Evolutionary conservation across 2,888 invertebrate species (phyloP).

Genomic region (Capitulum mitella): DNA sequence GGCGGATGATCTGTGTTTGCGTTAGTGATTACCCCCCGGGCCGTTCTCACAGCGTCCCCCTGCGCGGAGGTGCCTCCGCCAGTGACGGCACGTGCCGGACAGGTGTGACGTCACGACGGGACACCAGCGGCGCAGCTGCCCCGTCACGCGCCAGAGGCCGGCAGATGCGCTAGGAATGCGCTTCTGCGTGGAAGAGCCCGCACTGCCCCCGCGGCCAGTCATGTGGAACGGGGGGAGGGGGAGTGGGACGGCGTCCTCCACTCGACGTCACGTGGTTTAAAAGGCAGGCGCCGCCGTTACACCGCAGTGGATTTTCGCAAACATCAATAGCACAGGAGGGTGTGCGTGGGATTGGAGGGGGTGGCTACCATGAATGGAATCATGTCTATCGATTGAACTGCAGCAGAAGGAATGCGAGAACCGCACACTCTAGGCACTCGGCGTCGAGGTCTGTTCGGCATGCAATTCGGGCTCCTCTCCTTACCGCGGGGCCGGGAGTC

Average conservation of each 20-base stretch:
- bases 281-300: not conserved
- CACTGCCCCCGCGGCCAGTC: not conserved
- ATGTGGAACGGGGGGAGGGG: no score
- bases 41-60: not conserved
- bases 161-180: constrained; percentile 19
- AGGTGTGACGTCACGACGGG: not conserved
- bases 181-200: not conserved
- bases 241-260: not conserved
- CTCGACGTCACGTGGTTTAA: constrained; percentile 12
- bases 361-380: not conserved
- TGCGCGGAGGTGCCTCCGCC: not conserved
- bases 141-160: not conserved
- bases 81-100: not conserved
- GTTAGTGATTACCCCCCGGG: constrained; percentile 13
- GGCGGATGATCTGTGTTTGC: constrained; percentile 24
- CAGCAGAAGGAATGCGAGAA: no score
- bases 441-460: no score
- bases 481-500: no score
- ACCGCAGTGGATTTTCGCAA: not conserved
- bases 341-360: not conserved
- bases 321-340: not conserved
- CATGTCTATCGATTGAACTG: not conserved
- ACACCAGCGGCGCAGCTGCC: not conserved
- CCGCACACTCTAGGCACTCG: no score
- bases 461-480: no score